Evolutionary conservation across 1,140 invertebrate species (phyloP).

Genomic region (Diachasmimorpha longicaudata): DNA sequence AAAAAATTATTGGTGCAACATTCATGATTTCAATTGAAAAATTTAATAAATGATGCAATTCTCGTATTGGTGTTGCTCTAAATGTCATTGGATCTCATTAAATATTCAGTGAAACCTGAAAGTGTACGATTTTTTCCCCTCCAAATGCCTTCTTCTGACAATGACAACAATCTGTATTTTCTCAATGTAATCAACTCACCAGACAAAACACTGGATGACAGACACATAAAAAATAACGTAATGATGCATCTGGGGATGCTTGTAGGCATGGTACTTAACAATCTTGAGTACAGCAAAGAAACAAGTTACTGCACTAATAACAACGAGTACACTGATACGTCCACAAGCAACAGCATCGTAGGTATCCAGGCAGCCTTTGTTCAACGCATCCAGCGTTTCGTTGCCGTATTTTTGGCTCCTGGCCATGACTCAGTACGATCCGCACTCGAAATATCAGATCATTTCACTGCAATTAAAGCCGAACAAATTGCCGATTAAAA

Average conservation of each 20-base stretch:
- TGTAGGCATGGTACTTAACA: conserved; percentile 59
- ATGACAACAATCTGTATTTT: too few relatives aligned
- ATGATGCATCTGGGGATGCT: conserved; percentile 63
- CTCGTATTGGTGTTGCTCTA: too few relatives aligned
- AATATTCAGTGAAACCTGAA: too few relatives aligned
- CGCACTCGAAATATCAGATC: not conserved
- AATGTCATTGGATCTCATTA: too few relatives aligned
- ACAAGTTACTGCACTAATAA: conserved; percentile 57
- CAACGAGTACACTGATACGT: conserved; percentile 59
- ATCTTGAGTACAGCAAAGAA: conserved; percentile 60
- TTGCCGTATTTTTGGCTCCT: conserved; percentile 50
- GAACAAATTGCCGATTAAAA: not conserved
- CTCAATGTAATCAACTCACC: conserved; percentile 47
- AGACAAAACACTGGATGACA: conserved; percentile 58
- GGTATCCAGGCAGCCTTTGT: conserved; percentile 59
- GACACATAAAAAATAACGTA: conserved; percentile 65
- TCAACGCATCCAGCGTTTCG: conserved; percentile 57
- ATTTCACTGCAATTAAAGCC: not conserved
- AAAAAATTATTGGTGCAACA: too few relatives aligned
- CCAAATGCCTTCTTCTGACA: too few relatives aligned
- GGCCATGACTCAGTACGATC: conserved; percentile 27
- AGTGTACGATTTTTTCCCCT: too few relatives aligned
- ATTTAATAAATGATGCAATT: too few relatives aligned
- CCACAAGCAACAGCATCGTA: conserved; percentile 62
- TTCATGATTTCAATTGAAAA: too few relatives aligned